Base-by-base conservation (phyloP, 23 tunicate species). In the Aplidium turbinatum region DNA sequence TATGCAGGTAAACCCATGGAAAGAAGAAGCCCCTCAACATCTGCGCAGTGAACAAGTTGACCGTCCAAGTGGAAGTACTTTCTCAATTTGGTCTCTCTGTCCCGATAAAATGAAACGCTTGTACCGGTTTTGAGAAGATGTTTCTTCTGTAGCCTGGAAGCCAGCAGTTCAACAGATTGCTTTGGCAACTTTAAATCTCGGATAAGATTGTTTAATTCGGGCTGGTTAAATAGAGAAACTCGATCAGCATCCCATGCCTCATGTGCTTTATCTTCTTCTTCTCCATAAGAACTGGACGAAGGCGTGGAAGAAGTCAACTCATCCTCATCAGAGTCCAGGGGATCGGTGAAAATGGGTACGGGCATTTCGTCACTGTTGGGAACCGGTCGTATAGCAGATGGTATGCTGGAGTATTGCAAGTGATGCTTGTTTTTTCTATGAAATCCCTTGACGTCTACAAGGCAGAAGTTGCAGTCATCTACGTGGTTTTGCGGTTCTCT, bases 71-170 rank as follows among this genome's bases (percentile, higher is more conserved):
- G n/a, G n/a, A n/a, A n/a, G n/a, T n/a, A n/a, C n/a, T n/a, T n/a
- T n/a, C n/a, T n/a, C n/a, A n/a, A n/a, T n/a, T 66, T 23, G 38
- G 38, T 66, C 38, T 66, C 73, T n/a, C 73, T 23, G 36, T 52
- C 29, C 52, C 7, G 73, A 13, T 40, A 66, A 29, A 52, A 66
- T 66, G 38, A 66, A 66, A 66, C 38, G 73, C 36, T 40, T n/a
- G n/a, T n/a, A n/a, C n/a, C n/a, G n/a, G n/a, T n/a, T n/a, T n/a
- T 66, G 73, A 66, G 73, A 66, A 66, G 73, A 66, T 66, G 73
- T 66, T 66, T 66, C 27, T 35, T 52, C 53, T 66, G n/a, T 23
- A 66, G 52, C 27, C 52, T 35, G 73, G 73, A 66, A 66, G 53
- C 73, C 73, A 66, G 73, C 73, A 66, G n/a, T n/a, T n/a, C n/a